These are phyloP conservation scores for Euwallacea similis DNA, from an alignment of 1,140 invertebrate genomes.

Conservation along the genomic window DNA sequence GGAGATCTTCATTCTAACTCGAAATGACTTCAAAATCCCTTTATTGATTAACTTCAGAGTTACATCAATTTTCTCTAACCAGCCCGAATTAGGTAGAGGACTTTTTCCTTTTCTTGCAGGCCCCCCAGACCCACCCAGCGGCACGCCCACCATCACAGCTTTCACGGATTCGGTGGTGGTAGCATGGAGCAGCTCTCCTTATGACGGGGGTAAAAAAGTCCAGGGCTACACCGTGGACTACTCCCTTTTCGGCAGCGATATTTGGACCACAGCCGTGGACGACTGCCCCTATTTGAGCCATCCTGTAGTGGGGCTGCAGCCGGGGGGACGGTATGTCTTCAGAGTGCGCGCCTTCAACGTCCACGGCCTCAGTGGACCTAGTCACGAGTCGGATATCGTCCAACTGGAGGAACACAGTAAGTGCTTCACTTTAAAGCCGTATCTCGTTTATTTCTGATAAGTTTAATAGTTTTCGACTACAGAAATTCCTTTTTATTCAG, in stretches of 20 bases:
- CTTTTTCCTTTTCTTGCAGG: slow-evolving; percentile 53
- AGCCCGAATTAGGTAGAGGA: too few relatives aligned
- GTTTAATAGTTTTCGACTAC: background rate
- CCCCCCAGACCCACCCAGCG: slow-evolving; percentile 73
- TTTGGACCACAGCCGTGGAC: slow-evolving; percentile 63
- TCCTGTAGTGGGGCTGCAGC: slow-evolving; percentile 59
- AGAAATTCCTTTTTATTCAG: too few relatives aligned
- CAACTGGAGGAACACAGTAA: slow-evolving; percentile 54
- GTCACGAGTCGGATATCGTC: slow-evolving; percentile 59
- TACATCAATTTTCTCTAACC: too few relatives aligned
- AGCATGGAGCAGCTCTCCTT: slow-evolving; percentile 79
- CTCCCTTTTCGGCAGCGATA: slow-evolving; percentile 57
- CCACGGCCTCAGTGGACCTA: slow-evolving; percentile 74
- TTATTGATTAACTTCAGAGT: too few relatives aligned
- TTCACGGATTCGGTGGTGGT: slow-evolving; percentile 61
- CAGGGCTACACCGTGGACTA: slow-evolving; percentile 82
- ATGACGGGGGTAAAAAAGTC: slow-evolving; percentile 83
- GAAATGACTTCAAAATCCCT: too few relatives aligned
- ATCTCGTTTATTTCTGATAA: too few relatives aligned
- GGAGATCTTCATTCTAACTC: too few relatives aligned
- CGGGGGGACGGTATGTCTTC: slow-evolving; percentile 67
- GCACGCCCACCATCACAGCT: slow-evolving; percentile 62
- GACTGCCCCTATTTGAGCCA: slow-evolving; percentile 68
- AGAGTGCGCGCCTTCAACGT: slow-evolving; percentile 77
- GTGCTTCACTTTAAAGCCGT: background rate